A percentile compares a stretch with the other conserved stretches of the same genome.
phyloP scores from a whole-genome alignment of 2,113 vertebrate genomes.

The Anoplopoma fimbria region DNA sequence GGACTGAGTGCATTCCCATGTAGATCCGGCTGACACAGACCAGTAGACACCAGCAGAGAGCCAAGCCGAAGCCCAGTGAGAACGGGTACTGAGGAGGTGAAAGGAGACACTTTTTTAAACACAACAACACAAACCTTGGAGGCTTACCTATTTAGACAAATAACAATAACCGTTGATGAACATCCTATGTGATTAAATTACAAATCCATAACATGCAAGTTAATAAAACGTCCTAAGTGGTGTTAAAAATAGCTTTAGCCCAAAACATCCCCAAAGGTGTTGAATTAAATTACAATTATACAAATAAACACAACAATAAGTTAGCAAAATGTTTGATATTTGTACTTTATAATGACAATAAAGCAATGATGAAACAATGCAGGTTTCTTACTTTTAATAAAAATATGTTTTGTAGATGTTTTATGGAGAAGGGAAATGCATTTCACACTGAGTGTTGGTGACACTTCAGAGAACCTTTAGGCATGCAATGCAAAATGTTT shows the following conservation, averaged over 20 bases:
- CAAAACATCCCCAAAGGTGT: not conserved
- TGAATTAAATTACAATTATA: not conserved
- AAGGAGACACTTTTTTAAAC: not conserved
- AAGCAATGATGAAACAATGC: not conserved
- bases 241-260: not conserved
- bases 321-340: not conserved
- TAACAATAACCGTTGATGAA: not conserved
- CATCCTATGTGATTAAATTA: not conserved
- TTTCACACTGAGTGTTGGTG: no score
- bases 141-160: not conserved
- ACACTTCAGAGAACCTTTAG: no score
- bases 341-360: not conserved
- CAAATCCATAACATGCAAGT: not conserved
- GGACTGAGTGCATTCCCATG: slow-evolving; percentile 99
- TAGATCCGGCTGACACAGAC: slow-evolving; percentile 97
- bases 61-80: slow-evolving; percentile 87
- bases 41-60: slow-evolving; percentile 92
- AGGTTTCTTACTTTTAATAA: not conserved
- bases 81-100: slow-evolving; percentile 88
- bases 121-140: not conserved
- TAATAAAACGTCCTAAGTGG: not conserved
- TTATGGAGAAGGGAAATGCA: no score
- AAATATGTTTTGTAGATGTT: not conserved
- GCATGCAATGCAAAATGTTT: not conserved
- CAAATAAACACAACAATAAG: not conserved